A percentile compares a stretch with the other conserved stretches of the same genome.
These are phyloP conservation scores for Odontomyia ornata DNA, from an alignment of 2,888 invertebrate species.

Conservation along the genomic window DNA sequence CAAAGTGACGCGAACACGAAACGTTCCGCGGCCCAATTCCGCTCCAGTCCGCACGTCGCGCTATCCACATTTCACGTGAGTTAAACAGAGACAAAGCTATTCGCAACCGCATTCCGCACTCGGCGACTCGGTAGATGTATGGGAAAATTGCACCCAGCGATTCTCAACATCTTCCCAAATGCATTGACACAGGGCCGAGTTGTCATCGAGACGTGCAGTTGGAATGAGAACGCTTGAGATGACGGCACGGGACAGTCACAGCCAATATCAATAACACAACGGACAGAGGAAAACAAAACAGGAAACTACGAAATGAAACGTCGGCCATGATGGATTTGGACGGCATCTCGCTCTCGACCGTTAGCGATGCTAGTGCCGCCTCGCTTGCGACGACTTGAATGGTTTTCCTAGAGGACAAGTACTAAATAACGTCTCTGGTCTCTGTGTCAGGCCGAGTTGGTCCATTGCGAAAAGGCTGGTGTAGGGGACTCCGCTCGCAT, in stretches of 20 bases:
- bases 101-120: not conserved
- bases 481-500: too few relatives aligned
- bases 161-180: constrained; percentile 24
- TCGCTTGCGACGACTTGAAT: not conserved
- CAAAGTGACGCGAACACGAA: constrained; percentile 42
- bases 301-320: constrained; percentile 13
- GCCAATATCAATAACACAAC: not conserved
- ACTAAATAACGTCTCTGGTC: not conserved
- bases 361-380: not conserved
- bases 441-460: not conserved
- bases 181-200: constrained; percentile 12
- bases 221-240: not conserved
- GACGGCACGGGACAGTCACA: not conserved
- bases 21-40: constrained; percentile 38
- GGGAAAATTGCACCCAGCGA: not conserved
- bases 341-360: too few relatives aligned
- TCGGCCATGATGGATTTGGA: constrained; percentile 27
- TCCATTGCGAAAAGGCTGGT: not conserved
- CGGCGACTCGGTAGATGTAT: not conserved
- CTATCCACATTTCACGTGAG: not conserved
- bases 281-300: not conserved
- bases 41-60: constrained; percentile 9
- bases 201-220: not conserved
- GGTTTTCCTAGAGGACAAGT: not conserved
- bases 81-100: not conserved